phyloP scores from a whole-genome alignment of 2,888 invertebrate species.

The Dasypolia templi region DNA sequence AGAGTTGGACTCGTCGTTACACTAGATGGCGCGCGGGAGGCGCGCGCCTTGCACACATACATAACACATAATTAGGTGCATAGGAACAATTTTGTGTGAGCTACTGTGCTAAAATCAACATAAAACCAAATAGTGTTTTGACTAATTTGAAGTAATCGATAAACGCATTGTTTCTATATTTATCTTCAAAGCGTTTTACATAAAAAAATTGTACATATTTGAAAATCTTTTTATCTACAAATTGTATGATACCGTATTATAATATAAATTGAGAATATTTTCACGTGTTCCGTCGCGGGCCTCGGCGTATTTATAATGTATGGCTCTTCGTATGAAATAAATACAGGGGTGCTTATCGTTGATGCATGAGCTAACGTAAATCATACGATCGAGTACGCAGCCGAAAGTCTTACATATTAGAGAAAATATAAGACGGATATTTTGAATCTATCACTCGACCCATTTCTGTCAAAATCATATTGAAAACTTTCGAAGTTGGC shows the following conservation, averaged over 20 bases:
- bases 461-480: constrained; percentile 17
- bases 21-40: too few species aligned
- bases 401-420: constrained; percentile 26
- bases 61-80: too few species aligned
- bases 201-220: not conserved
- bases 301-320: constrained; percentile 29
- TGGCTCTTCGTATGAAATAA: constrained; percentile 30
- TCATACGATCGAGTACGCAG: constrained; percentile 29
- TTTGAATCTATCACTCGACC: constrained; percentile 41
- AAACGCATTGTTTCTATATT: not conserved
- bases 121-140: not conserved
- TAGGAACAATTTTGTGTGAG: not conserved
- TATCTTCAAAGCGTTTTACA: not conserved
- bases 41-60: too few species aligned
- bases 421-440: constrained; percentile 32
- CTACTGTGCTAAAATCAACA: not conserved
- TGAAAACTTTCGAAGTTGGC: constrained; percentile 14
- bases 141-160: constrained; percentile 4
- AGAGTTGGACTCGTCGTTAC: too few species aligned
- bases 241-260: constrained; percentile 1
- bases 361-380: constrained; percentile 43
- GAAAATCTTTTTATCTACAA: not conserved
- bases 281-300: constrained; percentile 8
- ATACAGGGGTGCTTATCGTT: constrained; percentile 38
- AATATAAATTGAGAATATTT: constrained; percentile 18